A percentile compares a stretch with the other conserved stretches of the same genome.
Evolutionary conservation across 2,888 invertebrate genomes (phyloP).

Genomic region (Argynnis bischoffii): DNA sequence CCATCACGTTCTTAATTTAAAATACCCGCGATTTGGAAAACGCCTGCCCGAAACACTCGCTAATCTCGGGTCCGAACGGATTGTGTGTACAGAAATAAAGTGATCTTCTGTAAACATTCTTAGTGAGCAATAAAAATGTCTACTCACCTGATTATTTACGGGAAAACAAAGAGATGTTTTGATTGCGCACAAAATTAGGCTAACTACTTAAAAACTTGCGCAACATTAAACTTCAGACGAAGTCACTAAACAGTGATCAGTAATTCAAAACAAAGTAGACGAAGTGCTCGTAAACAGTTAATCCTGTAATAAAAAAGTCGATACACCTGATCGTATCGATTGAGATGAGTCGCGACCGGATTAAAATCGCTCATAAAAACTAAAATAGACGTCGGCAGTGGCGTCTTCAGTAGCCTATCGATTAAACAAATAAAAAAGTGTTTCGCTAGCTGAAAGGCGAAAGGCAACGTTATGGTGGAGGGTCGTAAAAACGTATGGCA

Average conservation of each 20-base stretch:
- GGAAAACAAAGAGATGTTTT: conserved; percentile 48
- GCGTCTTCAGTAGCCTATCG: conserved; percentile 76
- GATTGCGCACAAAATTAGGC: conserved; percentile 48
- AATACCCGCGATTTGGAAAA: conserved; percentile 76
- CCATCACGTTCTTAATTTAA: conserved; percentile 80
- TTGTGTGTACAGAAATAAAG: conserved; percentile 64
- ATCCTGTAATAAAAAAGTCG: conserved; percentile 72
- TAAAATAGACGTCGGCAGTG: conserved; percentile 70
- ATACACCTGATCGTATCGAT: conserved; percentile 75
- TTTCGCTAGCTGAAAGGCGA: conserved; percentile 77
- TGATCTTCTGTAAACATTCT: conserved; percentile 63
- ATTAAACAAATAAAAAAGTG: conserved; percentile 81
- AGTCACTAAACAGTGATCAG: conserved; percentile 59
- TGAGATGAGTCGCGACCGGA: conserved; percentile 63
- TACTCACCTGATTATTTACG: conserved; percentile 49
- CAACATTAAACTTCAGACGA: conserved; percentile 53
- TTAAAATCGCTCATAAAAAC: conserved; percentile 71
- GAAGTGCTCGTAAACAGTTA: conserved; percentile 77
- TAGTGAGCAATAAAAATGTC: conserved; percentile 59
- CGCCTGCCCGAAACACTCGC: conserved; percentile 64
- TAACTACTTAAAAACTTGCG: conserved; percentile 57
- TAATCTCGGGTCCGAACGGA: conserved; percentile 66
- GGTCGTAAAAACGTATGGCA: conserved; percentile 80
- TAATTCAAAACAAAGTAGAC: conserved; percentile 71
- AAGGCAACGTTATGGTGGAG: conserved; percentile 73